These are phyloP conservation scores for Brachyhypopomus occidentalis DNA, from an alignment of 2,113 vertebrate species.

Conservation along the genomic window DNA sequence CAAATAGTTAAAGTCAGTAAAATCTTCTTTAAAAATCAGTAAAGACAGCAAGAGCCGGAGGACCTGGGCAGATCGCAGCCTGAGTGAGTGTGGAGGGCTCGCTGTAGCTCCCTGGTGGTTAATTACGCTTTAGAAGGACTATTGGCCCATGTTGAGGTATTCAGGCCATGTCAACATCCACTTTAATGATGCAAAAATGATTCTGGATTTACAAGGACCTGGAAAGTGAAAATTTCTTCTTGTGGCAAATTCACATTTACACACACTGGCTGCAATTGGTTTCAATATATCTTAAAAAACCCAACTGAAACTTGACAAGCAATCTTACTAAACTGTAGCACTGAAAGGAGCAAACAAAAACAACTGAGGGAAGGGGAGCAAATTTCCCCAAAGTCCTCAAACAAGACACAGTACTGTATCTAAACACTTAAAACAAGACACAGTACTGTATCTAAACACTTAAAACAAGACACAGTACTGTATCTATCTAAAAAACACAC, in stretches of 20 bases:
- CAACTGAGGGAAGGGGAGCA: neutral
- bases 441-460: too few relatives aligned
- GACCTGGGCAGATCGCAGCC: neutral
- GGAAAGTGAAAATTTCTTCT: constrained; percentile 37
- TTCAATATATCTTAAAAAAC: neutral
- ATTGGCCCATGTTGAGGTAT: constrained; percentile 29
- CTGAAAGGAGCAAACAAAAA: too few relatives aligned
- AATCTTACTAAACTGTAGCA: too few relatives aligned
- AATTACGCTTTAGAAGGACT: constrained; percentile 29
- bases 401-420: too few relatives aligned
- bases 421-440: too few relatives aligned
- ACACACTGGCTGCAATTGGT: neutral
- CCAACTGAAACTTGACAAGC: too few relatives aligned
- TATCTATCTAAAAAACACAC: too few relatives aligned
- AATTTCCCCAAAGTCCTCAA: neutral
- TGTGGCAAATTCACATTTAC: neutral
- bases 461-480: too few relatives aligned
- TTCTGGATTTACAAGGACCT: constrained; percentile 15
- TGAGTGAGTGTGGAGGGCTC: neutral
- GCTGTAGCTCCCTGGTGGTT: constrained; percentile 10
- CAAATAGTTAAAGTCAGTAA: neutral
- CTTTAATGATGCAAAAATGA: constrained; percentile 35
- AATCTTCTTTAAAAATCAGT: neutral
- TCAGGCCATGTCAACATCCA: constrained; percentile 26
- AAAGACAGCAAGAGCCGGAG: constrained; percentile 1